Conservation (phyloP, 2,113 vertebrate genomes). For the Steatornis caripensis region DNA sequence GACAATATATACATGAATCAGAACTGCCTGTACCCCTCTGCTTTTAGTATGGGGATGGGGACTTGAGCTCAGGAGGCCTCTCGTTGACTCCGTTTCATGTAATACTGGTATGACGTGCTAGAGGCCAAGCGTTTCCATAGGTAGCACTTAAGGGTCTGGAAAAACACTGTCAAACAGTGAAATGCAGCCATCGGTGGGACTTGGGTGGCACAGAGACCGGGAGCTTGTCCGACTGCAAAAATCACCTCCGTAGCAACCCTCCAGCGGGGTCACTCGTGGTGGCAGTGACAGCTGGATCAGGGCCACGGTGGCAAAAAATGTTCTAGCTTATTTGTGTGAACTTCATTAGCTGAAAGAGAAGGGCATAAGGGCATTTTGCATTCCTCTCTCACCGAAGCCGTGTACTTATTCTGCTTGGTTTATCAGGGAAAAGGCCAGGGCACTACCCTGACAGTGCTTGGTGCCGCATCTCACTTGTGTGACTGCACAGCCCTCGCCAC, state of each 20-base stretch:
- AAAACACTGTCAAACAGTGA: neutral
- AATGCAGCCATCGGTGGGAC: neutral
- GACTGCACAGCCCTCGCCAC: neutral
- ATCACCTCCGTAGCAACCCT: neutral
- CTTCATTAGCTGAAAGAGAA: neutral
- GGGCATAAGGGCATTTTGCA: neutral
- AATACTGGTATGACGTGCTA: neutral
- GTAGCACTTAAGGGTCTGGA: neutral
- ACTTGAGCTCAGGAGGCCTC: neutral
- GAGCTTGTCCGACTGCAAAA: neutral
- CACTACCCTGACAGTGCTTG: neutral
- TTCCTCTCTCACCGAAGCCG: neutral
- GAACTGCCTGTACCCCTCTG: slow-evolving; percentile 47
- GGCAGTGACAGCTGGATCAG: neutral
- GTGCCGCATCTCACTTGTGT: neutral
- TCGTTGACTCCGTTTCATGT: neutral
- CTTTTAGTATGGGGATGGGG: neutral
- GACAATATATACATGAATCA: slow-evolving; percentile 43
- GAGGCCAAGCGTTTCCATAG: neutral
- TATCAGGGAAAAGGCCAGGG: neutral
- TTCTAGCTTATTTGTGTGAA: neutral
- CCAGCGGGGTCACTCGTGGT: neutral
- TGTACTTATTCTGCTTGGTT: neutral
- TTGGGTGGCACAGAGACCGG: neutral
- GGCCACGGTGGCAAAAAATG: neutral